Base-by-base conservation (phyloP, 2,797 vertebrate genomes). In the Lagocephalus sceleratus region DNA sequence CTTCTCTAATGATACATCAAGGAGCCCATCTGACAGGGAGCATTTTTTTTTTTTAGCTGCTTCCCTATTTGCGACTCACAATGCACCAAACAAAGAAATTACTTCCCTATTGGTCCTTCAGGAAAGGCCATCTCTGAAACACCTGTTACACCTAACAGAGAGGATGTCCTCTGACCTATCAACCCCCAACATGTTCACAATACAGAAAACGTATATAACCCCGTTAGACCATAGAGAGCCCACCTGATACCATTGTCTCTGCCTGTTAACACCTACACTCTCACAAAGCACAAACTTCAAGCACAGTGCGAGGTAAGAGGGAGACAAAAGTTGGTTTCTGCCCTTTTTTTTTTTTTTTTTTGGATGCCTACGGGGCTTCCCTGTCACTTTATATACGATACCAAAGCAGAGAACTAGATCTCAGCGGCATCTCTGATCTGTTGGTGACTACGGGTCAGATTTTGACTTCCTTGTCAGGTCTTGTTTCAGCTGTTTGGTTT, bases 231-330 rank as follows among this genome's bases (percentile, higher is more conserved):
- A 29, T 45, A 63, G 77, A 75, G 54, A n/a, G 9, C 47, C 63
- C 32, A 73, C 58, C 66, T 55, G 80, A 86, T 49, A 81, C 66
- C 66, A 76, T 78, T 80, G 85, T 81, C 62, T 54, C 51, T n/a
- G 29, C 3, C 51, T 68, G 51, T 64, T 51, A 53, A 66, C 65
- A 67, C 63, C 69, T 55, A 22, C 51, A 21, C 40, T 49, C 54
- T 41, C 64, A 80, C 63, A 74, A 54, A 68, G 61, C 47, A 63
- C 25, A 19, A 58, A 47, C 59, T 58, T 38, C 65, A 47, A 72
- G 72, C 59, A 29, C 57, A 38, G 61, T 67, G 76, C 42, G 53
- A 61, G 66, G 57, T 53, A 29, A 51, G 60, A 42, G 63, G 35
- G n/a, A 54, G 58, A 82, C 68, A 73, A 79, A 68, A 23, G 62